A percentile compares a stretch with the other conserved stretches of the same genome.
phyloP scores from a whole-genome alignment of 2,888 invertebrate genomes.

The Melikaiella ostensackeni region DNA sequence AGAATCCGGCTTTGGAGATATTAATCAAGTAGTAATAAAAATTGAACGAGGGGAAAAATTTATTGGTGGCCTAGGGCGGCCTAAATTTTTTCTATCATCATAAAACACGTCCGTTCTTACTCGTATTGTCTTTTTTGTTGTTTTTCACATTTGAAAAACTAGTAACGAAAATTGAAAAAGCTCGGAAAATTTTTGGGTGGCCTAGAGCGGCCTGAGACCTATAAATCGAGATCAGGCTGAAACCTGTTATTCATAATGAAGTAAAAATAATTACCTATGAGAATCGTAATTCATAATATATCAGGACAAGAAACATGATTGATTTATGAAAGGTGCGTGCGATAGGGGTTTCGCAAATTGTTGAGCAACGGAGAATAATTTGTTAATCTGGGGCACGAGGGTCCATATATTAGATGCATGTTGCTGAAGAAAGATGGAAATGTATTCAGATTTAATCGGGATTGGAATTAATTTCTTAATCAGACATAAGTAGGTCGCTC shows the following conservation, averaged over 20 bases:
- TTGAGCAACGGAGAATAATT: constrained; percentile 18
- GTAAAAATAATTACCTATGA: neutral
- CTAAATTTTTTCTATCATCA: too few species aligned
- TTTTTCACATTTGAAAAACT: too few species aligned
- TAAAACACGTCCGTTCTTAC: too few species aligned
- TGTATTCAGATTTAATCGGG: constrained; percentile 37
- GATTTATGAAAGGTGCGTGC: constrained; percentile 29
- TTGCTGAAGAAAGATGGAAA: constrained; percentile 34
- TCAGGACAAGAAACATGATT: constrained; percentile 22
- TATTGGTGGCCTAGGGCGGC: too few species aligned
- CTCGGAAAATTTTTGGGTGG: too few species aligned
- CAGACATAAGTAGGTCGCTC: constrained; percentile 19
- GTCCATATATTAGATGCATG: constrained; percentile 37
- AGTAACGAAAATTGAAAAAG: too few species aligned
- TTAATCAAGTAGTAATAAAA: too few species aligned
- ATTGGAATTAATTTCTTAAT: constrained; percentile 36
- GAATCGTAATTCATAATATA: neutral
- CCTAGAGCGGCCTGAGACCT: too few species aligned
- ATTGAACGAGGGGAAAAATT: too few species aligned
- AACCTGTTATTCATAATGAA: neutral
- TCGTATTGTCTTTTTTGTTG: too few species aligned
- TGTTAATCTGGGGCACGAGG: constrained; percentile 40
- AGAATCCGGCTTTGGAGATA: too few species aligned
- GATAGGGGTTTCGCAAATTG: constrained; percentile 30
- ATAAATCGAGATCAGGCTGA: too few species aligned